Percentiles rank a stretch among this genome's conserved stretches.
Evolutionary conservation across 2,888 invertebrate genomes (phyloP).

Genomic region (Belgica antarctica): DNA sequence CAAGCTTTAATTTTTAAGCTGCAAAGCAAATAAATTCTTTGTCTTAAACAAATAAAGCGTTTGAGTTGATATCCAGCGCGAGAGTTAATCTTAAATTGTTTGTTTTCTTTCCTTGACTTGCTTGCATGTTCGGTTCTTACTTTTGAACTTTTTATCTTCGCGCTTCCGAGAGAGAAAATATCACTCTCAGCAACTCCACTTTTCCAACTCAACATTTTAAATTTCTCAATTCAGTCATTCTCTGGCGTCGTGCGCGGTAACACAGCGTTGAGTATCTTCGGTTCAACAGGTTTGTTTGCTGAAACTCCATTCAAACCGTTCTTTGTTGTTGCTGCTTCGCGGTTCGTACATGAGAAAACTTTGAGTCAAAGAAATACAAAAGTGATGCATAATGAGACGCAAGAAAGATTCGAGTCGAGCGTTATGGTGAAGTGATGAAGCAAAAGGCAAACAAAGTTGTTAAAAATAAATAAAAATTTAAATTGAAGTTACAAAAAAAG

Average conservation of each 20-base stretch:
- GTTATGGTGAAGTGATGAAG: constrained; percentile 1
- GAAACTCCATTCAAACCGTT: neutral
- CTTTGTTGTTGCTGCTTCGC: constrained; percentile 2
- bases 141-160: neutral
- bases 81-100: neutral
- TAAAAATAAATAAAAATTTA: constrained; percentile 1
- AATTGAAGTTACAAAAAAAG: constrained; percentile 17
- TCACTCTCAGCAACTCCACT: neutral
- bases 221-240: constrained; percentile 18
- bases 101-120: neutral
- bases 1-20: neutral
- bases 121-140: neutral
- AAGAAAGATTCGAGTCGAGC: too few relatives aligned
- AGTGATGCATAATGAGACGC: constrained; percentile 36
- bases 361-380: neutral
- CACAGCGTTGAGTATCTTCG: neutral
- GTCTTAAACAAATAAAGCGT: neutral
- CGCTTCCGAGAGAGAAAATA: neutral
- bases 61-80: neutral
- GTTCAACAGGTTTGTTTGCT: constrained; percentile 18
- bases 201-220: neutral
- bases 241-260: neutral
- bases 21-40: neutral
- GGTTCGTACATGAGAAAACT: neutral
- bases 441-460: constrained; percentile 3